Base-by-base conservation (phyloP, 2,888 invertebrate genomes). In the Lepidochrysops patricia region DNA sequence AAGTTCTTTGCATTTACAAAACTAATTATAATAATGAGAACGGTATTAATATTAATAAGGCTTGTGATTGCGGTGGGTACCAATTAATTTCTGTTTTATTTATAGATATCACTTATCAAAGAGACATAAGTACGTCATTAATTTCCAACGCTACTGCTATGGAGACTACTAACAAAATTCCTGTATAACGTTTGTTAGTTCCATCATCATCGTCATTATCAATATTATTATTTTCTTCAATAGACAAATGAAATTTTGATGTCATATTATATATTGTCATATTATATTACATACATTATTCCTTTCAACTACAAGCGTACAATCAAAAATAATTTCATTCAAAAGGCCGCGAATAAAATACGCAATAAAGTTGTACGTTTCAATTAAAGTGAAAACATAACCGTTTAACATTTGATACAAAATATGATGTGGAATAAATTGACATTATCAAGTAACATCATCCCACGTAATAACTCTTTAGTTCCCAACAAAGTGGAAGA, bases 351-450 rank as follows among this genome's bases (percentile, higher is more conserved):
- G 6, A 43, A 43, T 15, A 13, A 5, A 6, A 43, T 43, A 43
- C 19, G n/a, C n/a, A n/a, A n/a, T n/a, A 43, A 43, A 43, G 9
- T 35, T 37, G 1, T 43, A 12, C 12, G 23, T 23, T 19, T 43
- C 43, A 43, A 43, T 43, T 43, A 43, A 43, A 43, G 12, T 23
- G 19, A 43, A 43, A 9, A 43, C 43, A 12, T 23, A 23, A 29
- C 29, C 6, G 12, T 43, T 43, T 43, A 23, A 43, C 43, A 43
- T 43, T 43, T 19, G 23, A 3, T 43, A 43, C 1, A 4, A 43
- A 43, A 43, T 43, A 43, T 43, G 43, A 43, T 43, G 43, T 43
- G 43, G 43, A 43, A 43, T 23, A 43, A 43, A 43, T 43, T 43
- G 19, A 43, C 19, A 43, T 43, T 43, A 43, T 43, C 43, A 43